Conservation (phyloP, 2,113 vertebrate genomes). For the Syrmaticus mikado region DNA sequence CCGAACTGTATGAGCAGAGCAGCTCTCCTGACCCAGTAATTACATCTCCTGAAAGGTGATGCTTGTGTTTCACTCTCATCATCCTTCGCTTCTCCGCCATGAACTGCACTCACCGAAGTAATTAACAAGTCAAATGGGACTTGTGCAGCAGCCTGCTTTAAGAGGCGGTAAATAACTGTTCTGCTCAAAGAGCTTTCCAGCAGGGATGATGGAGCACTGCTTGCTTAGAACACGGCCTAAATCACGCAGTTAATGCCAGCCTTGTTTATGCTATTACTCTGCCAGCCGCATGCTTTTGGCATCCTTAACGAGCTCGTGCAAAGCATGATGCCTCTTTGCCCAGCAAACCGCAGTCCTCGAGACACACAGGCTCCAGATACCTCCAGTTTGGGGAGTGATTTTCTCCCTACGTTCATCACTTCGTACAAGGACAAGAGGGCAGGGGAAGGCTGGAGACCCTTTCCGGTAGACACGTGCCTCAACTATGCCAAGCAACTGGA, state of each 20-base stretch:
- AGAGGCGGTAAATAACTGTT: not conserved
- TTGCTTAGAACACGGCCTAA: not conserved
- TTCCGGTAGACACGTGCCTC: not conserved
- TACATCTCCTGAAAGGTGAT: not conserved
- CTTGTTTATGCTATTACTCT: not conserved
- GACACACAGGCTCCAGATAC: not conserved
- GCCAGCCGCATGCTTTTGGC: not conserved
- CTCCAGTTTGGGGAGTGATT: not conserved
- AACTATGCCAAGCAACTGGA: not conserved
- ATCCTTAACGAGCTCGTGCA: not conserved
- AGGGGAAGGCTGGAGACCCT: not conserved
- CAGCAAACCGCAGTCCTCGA: fast-evolving
- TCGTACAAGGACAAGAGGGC: not conserved
- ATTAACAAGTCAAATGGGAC: not conserved
- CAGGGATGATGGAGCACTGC: not conserved
- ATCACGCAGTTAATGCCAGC: not conserved
- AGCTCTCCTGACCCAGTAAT: not conserved
- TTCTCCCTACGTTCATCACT: fast-evolving
- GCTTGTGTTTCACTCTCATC: not conserved
- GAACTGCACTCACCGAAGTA: not conserved
- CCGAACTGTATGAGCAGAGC: not conserved
- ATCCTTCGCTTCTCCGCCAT: not conserved
- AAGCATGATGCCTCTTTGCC: fast-evolving
- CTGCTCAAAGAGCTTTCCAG: not conserved
- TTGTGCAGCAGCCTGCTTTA: not conserved